Percentiles rank a stretch among this genome's conserved stretches.
These are phyloP conservation scores for Hafferia zeledoni DNA, from an alignment of 2,797 vertebrate species.

Conservation along the genomic window DNA sequence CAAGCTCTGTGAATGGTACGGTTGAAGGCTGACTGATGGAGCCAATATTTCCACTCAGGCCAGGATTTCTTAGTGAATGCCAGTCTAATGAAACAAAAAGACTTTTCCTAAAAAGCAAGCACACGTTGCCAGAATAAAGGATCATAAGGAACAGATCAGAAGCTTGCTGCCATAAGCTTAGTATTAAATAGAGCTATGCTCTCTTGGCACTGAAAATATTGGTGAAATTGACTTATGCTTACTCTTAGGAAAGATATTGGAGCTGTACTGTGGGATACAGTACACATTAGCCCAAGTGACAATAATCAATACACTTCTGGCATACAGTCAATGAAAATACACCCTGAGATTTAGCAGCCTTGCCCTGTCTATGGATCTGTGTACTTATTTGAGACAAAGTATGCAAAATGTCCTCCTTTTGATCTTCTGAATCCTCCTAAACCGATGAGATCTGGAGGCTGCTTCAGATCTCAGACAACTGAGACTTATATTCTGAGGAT, in stretches of 20 bases:
- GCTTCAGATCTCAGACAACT: background rate
- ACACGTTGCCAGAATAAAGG: background rate
- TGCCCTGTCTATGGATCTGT: background rate
- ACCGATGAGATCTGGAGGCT: background rate
- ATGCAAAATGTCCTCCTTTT: background rate
- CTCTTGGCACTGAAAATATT: background rate
- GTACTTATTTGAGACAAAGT: background rate
- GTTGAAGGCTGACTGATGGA: background rate
- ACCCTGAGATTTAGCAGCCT: background rate
- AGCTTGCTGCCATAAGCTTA: background rate
- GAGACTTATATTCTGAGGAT: background rate
- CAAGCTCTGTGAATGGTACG: background rate
- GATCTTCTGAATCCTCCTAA: background rate
- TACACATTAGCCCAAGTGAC: background rate
- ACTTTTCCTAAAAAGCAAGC: background rate
- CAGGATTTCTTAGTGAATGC: background rate
- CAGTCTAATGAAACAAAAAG: background rate
- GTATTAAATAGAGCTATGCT: background rate
- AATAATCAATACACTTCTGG: background rate
- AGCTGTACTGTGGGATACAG: background rate
- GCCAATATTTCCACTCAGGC: background rate
- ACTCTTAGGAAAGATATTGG: background rate
- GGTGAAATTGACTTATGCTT: background rate
- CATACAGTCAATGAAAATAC: background rate
- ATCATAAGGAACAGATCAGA: background rate